Evolutionary conservation across 2,797 vertebrate species (phyloP).

Genomic region (Tokudaia tokunoshimensis): DNA sequence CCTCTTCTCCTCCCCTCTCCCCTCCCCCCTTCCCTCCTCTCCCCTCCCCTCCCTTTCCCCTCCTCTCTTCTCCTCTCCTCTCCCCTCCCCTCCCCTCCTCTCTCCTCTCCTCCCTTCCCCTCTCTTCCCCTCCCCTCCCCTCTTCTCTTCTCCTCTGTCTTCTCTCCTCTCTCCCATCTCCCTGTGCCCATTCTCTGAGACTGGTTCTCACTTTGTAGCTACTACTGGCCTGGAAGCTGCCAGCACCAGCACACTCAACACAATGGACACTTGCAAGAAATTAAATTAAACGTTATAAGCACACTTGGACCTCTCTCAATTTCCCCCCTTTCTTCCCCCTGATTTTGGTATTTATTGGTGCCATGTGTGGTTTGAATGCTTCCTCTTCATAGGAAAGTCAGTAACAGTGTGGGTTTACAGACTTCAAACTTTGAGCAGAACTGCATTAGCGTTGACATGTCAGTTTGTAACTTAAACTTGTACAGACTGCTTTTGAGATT

Average conservation of each 20-base stretch:
- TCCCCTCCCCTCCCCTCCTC: neutral
- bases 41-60: too few species aligned
- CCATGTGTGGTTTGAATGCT: neutral
- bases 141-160: neutral
- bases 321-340: constrained; percentile 9
- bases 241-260: neutral
- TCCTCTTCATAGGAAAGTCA: constrained; percentile 30
- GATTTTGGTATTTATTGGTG: neutral
- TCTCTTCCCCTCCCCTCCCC: neutral
- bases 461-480: constrained; percentile 4
- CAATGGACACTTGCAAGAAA: constrained; percentile 18
- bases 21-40: too few species aligned
- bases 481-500: constrained; percentile 44
- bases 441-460: neutral
- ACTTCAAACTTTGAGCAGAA: constrained; percentile 19
- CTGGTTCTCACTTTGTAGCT: neutral
- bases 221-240: neutral
- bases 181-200: too few species aligned
- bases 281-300: neutral
- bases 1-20: neutral
- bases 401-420: neutral
- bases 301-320: neutral
- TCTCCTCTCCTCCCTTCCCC: fast-evolving
- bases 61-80: too few species aligned
- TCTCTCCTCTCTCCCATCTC: neutral